These are phyloP conservation scores for Dilophus febrilis DNA, from an alignment of 2,888 invertebrate species.

Conservation along the genomic window DNA sequence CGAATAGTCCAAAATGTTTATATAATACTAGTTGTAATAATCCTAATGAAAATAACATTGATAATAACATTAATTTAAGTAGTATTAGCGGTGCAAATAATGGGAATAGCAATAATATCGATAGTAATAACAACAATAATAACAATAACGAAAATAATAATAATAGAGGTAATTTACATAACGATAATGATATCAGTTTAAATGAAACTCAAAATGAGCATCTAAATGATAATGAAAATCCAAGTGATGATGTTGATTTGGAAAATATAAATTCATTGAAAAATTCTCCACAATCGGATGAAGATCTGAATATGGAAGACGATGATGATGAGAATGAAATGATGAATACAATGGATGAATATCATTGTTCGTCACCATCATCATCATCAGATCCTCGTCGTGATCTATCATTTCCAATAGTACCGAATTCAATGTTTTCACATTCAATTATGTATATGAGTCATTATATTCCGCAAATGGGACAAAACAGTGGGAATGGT, in stretches of 20 bases:
- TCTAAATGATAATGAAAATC: neutral
- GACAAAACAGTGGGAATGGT: constrained; percentile 22
- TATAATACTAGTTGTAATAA: neutral
- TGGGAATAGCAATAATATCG: constrained; percentile 9
- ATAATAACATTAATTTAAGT: constrained; percentile 2
- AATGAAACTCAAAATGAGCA: constrained; percentile 6
- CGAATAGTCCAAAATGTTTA: neutral
- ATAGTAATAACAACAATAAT: constrained; percentile 15
- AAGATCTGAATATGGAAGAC: constrained; percentile 28
- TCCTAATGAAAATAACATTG: constrained; percentile 9
- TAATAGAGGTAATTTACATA: too few species aligned
- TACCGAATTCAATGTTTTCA: constrained; percentile 75
- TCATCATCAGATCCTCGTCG: constrained; percentile 30
- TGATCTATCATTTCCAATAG: constrained; percentile 63
- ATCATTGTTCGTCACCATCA: constrained; percentile 21
- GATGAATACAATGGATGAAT: constrained; percentile 26
- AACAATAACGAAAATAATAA: constrained; percentile 24
- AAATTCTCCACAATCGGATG: constrained; percentile 19
- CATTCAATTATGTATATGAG: constrained; percentile 88
- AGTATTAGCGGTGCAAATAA: constrained; percentile 13
- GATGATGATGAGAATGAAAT: constrained; percentile 19
- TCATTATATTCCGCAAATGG: constrained; percentile 57
- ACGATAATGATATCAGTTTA: constrained; percentile 3
- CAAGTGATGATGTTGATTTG: constrained; percentile 1
- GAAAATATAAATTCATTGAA: constrained; percentile 10